These are phyloP conservation scores for Stenoptilia bipunctidactyla DNA, from an alignment of 2,888 invertebrate species.

Conservation along the genomic window DNA sequence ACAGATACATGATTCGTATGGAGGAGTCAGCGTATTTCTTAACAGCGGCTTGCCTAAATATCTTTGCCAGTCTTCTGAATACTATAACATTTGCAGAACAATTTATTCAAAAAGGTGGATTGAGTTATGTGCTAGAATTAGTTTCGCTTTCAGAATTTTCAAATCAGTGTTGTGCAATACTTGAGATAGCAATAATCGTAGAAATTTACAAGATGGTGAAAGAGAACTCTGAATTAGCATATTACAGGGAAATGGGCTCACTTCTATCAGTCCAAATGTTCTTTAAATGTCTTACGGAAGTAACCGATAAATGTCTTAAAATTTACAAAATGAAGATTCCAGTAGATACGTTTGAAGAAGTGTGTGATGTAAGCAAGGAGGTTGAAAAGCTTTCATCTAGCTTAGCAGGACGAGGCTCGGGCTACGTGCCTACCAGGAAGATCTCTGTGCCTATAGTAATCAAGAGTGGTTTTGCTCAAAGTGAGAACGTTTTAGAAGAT, in stretches of 20 bases:
- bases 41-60: conserved; percentile 71
- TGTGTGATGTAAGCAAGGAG: conserved; percentile 37
- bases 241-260: conserved; percentile 43
- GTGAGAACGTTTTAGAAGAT: conserved; percentile 24
- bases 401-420: not conserved
- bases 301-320: conserved; percentile 44
- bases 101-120: conserved; percentile 69
- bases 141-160: conserved; percentile 67
- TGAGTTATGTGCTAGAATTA: conserved; percentile 67
- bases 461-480: conserved; percentile 17
- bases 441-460: conserved; percentile 25
- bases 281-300: conserved; percentile 43
- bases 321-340: conserved; percentile 43
- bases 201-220: conserved; percentile 66
- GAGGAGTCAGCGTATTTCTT: conserved; percentile 68
- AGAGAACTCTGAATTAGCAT: conserved; percentile 34
- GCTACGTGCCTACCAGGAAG: conserved; percentile 16
- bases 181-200: conserved; percentile 72
- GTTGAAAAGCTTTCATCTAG: conserved; percentile 5
- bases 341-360: conserved; percentile 32
- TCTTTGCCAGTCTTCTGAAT: conserved; percentile 69
- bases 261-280: conserved; percentile 54
- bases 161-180: conserved; percentile 70
- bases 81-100: conserved; percentile 69
- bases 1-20: conserved; percentile 50